Evolutionary conservation across 2,888 invertebrate genomes (phyloP).

Genomic region (Lampropteryx suffumata): DNA sequence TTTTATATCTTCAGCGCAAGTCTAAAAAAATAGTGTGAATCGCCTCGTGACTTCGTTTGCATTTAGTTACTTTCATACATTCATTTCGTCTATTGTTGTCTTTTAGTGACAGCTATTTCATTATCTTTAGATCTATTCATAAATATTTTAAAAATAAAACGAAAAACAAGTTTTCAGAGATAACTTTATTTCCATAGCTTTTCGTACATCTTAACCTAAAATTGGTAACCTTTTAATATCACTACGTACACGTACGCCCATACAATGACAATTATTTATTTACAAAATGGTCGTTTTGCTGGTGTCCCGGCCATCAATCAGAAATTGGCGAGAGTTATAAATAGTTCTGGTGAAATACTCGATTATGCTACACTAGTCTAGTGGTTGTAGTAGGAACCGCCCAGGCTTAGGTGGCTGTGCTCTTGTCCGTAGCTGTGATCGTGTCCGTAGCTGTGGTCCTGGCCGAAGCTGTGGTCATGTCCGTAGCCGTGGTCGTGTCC

Average conservation of each 20-base stretch:
- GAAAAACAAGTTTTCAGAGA: slow-evolving; percentile 42
- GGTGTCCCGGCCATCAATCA: slow-evolving; percentile 70
- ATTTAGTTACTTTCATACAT: too few species aligned
- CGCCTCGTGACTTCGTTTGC: too few species aligned
- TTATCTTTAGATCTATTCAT: slow-evolving; percentile 42
- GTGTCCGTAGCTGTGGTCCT: slow-evolving; percentile 38
- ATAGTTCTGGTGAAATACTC: slow-evolving; percentile 53
- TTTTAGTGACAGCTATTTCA: slow-evolving; percentile 42
- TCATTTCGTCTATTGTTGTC: too few species aligned
- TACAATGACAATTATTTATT: slow-evolving; percentile 74
- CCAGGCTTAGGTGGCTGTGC: slow-evolving; percentile 43
- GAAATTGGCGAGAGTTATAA: slow-evolving; percentile 61
- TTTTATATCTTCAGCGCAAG: too few species aligned
- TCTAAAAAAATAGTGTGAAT: too few species aligned
- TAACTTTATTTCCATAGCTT: slow-evolving; percentile 62
- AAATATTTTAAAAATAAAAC: slow-evolving; percentile 47
- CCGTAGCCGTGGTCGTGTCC: slow-evolving; percentile 48
- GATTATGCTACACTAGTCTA: slow-evolving; percentile 59
- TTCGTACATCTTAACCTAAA: slow-evolving; percentile 65
- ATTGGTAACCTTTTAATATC: slow-evolving; percentile 78
- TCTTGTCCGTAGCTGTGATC: slow-evolving; percentile 37
- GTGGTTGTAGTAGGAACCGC: slow-evolving; percentile 66
- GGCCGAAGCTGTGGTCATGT: slow-evolving; percentile 38
- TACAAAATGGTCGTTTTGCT: slow-evolving; percentile 67
- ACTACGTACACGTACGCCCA: slow-evolving; percentile 74